Percentiles rank a stretch among this genome's conserved stretches.
These are phyloP conservation scores for Dryoscopus gambensis DNA, from an alignment of 2,113 vertebrate genomes.

Conservation along the genomic window DNA sequence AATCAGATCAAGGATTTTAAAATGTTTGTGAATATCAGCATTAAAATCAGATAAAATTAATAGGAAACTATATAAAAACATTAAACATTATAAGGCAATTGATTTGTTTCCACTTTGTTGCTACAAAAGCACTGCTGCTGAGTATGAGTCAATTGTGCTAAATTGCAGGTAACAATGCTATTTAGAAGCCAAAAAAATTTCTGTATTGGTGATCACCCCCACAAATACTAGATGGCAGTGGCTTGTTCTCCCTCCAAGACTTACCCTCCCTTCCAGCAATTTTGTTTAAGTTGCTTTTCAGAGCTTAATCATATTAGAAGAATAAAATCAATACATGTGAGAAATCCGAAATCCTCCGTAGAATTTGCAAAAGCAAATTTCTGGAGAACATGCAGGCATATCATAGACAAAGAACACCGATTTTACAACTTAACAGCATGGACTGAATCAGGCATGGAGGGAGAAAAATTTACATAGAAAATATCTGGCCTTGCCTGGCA, in stretches of 20 bases:
- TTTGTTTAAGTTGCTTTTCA: background rate
- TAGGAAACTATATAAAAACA: background rate
- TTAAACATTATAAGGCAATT: background rate
- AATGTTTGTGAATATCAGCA: background rate
- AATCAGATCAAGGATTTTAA: background rate
- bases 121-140: background rate
- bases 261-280: background rate
- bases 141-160: background rate
- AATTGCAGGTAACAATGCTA: background rate
- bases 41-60: background rate
- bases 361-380: background rate
- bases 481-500: background rate
- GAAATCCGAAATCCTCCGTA: background rate
- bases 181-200: background rate
- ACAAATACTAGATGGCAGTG: background rate
- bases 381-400: background rate
- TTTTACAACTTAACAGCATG: background rate
- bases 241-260: background rate
- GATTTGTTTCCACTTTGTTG: background rate
- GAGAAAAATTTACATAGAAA: background rate
- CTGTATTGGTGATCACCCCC: background rate
- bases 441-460: background rate
- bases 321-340: background rate
- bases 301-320: background rate
- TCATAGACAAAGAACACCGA: background rate